phyloP scores from a whole-genome alignment of 2,888 invertebrate species.

The Protophormia terraenovae region DNA sequence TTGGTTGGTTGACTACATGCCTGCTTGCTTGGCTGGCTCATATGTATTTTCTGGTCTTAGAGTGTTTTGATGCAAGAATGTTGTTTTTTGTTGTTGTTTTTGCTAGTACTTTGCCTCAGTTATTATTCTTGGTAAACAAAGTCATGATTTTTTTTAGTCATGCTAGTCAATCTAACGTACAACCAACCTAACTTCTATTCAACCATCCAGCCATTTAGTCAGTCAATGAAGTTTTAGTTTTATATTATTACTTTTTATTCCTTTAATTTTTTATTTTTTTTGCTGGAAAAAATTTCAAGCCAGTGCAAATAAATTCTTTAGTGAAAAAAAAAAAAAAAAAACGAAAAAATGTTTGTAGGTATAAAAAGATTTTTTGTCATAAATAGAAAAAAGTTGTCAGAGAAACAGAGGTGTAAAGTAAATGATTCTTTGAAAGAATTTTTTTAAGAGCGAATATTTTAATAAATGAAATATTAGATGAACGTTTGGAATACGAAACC shows the following conservation, averaged over 20 bases:
- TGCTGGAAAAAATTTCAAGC: slow-evolving; percentile 12
- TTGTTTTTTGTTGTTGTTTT: slow-evolving; percentile 30
- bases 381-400: neutral
- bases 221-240: slow-evolving; percentile 54
- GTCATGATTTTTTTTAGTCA: slow-evolving; percentile 51
- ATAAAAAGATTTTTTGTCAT: neutral
- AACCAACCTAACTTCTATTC: neutral
- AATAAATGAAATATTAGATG: no score
- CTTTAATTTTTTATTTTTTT: slow-evolving; percentile 2
- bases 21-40: slow-evolving; percentile 14
- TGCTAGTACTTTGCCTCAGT: slow-evolving; percentile 1
- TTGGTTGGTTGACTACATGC: neutral
- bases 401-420: neutral
- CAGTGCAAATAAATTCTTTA: slow-evolving; percentile 14
- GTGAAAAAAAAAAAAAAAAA: neutral
- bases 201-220: slow-evolving; percentile 11
- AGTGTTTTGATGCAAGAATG: slow-evolving; percentile 29
- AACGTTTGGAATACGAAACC: no score
- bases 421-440: neutral
- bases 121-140: slow-evolving; percentile 45
- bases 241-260: slow-evolving; percentile 8
- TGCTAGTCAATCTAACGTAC: slow-evolving; percentile 7
- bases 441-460: neutral
- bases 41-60: slow-evolving; percentile 25
- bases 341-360: neutral